Base-by-base conservation (phyloP, 1,140 invertebrate species). In the Latrodectus geometricus region DNA sequence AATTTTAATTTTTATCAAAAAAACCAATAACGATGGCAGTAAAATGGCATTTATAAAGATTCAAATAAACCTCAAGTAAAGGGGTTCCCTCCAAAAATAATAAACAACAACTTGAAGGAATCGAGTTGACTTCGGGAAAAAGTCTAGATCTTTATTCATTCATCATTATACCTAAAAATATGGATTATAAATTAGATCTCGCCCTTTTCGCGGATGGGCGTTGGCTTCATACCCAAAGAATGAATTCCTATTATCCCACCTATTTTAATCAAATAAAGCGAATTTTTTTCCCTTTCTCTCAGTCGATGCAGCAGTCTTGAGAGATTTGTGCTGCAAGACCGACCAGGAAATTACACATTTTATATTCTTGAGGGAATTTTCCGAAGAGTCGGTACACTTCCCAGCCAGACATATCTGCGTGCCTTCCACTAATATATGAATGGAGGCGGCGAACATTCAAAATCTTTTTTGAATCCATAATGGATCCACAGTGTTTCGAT, bases 131-230 rank as follows among this genome's bases (percentile, higher is more conserved):
- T 9, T 56, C 21, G 52, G 61, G 21, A 61, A 61, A 76, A 52
- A 50, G 74, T 23, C 74, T 21, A 52, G 73, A 61, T 75, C 73
- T 75, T 23, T 66, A 50, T 48, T 56, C 65, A 80, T 80, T 80
- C 70, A 80, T 80, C 78, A 70, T 70, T 80, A 80, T 80, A 80
- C 68, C 78, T 80, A 80, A 80, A 80, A 80, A 80, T 80, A 80
- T 80, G 78, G 78, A 80, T 80, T 80, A 80, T 80, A 80, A 80
- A 80, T 80, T 80, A 80, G 78, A 80, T 80, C 68, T 70, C 66
- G 20, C 66, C 61, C 76, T 61, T 21, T 68, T 14, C 78, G 78
- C 78, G 78, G 78, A 80, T 70, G 78, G 78, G 78, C 78, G 78
- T 80, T 70, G 78, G 17, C 78, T 35, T 54, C 50, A 61, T 35